Base-by-base conservation (phyloP, 1,140 invertebrate species). In the Brachystomella parvula region DNA sequence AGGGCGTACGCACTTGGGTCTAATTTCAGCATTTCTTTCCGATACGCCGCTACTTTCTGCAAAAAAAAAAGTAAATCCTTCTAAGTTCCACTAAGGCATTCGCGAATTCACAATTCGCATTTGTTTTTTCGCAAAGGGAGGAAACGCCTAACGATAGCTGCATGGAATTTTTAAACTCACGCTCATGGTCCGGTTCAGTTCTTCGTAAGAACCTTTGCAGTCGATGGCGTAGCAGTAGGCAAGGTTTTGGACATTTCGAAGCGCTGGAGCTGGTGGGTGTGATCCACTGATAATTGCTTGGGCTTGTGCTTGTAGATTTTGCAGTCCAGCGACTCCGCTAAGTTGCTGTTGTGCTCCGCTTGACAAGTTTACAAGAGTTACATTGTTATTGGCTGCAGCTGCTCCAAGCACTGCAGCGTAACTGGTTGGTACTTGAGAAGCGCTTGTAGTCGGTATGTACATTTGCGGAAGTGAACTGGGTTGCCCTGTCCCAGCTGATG, bases 161-260 rank as follows among this genome's bases (percentile, higher is more conserved):
- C n/a, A n/a, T n/a, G n/a, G n/a, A n/a, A 3, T 53, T 53, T 53
- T 39, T 39, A 6, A 39, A 24, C 59, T 33, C 44, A 69, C 68
- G 49, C 70, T 68, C 71, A 96, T 95, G 60, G 96, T 92, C 79
- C 96, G 94, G 76, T 92, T 95, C 0, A 98, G 81, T 75, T 98
- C 94, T 76, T 98, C 94, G 78, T 97, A 98, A 1, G 90, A 89
- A 17, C 86, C 88, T 76, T 93, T 94, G 76, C 93, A 97, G 72
- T 98, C 95, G 19, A 87, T 88, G 76, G 93, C 94, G 78, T 98
- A 98, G 75, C 92, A 91, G 75, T 95, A 92, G 1, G 94, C 94
- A 3, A 91, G 79, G 68, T 87, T 80, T 75, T 92, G 89, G 71
- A 92, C 91, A 47, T 73, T 73, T 63, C 70, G 71, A 47, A 73